phyloP scores from a whole-genome alignment of 2,113 vertebrate genomes.

The Cyanocitta stelleri region DNA sequence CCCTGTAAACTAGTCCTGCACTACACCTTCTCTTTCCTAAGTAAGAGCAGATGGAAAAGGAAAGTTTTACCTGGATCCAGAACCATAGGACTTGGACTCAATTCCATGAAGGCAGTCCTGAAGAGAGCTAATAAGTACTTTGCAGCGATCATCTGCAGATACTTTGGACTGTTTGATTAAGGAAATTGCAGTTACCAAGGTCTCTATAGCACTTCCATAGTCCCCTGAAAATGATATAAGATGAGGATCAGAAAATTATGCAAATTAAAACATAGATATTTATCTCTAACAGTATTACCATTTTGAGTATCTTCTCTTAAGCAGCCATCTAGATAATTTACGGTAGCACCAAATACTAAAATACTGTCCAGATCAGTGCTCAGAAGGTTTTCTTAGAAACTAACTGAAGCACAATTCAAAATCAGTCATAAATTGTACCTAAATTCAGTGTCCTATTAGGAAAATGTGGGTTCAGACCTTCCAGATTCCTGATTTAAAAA shows the following conservation, averaged over 20 bases:
- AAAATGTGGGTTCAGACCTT: not conserved
- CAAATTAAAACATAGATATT: not conserved
- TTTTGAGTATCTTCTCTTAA: not conserved
- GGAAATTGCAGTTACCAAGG: slow-evolving; percentile 97
- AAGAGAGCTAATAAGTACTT: slow-evolving; percentile 98
- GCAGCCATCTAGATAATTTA: not conserved
- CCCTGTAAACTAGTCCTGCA: not conserved
- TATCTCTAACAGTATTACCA: not conserved
- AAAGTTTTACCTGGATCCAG: slow-evolving; percentile 89
- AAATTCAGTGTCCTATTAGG: not conserved
- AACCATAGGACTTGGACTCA: slow-evolving; percentile 98
- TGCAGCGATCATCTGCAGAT: slow-evolving; percentile 96
- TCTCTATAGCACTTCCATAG: slow-evolving; percentile 98
- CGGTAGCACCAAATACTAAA: not conserved
- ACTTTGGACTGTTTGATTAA: slow-evolving; percentile 99
- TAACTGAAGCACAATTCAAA: not conserved
- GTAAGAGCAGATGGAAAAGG: slow-evolving; percentile 50
- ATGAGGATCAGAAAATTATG: not conserved
- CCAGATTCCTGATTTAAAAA: not conserved
- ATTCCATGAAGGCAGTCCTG: slow-evolving; percentile 99
- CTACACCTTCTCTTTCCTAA: not conserved
- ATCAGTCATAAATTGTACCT: not conserved
- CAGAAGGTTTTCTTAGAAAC: not conserved
- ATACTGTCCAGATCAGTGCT: not conserved
- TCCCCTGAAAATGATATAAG: slow-evolving; percentile 76